Evolutionary conservation across 2,113 vertebrate genomes (phyloP).

Genomic region (Phrynocephalus versicolor): DNA sequence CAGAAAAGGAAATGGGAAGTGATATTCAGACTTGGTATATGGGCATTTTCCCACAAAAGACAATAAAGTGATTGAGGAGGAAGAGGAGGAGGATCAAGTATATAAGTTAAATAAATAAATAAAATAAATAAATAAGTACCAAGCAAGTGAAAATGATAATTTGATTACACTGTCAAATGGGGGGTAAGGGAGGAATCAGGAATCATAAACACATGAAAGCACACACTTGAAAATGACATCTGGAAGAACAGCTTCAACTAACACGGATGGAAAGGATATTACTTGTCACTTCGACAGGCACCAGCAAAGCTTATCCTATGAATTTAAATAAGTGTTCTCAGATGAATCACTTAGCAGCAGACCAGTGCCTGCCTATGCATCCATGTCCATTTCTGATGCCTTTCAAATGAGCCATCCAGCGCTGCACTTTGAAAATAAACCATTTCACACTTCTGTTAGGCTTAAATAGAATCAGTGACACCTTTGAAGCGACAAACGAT

Average conservation of each 20-base stretch:
- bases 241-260: background rate
- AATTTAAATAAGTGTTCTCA: conserved; percentile 11
- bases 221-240: background rate
- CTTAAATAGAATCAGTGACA: background rate
- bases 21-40: background rate
- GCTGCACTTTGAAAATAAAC: conserved; percentile 5
- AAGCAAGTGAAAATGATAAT: background rate
- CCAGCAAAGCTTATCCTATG: conserved; percentile 9
- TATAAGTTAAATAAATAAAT: no score
- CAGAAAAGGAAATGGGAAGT: background rate
- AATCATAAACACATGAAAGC: background rate
- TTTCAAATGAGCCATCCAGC: background rate
- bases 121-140: no score
- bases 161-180: background rate
- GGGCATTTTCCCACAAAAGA: background rate
- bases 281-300: background rate
- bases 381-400: background rate
- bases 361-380: background rate
- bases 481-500: background rate
- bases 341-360: conserved; percentile 3
- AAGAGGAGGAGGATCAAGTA: no score
- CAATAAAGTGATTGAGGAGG: no score
- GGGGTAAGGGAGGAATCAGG: background rate
- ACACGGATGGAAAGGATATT: conserved; percentile 1
- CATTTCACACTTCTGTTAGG: background rate